Conservation (phyloP, 1,140 invertebrate genomes). For the Macrobrachium rosenbergii region DNA sequence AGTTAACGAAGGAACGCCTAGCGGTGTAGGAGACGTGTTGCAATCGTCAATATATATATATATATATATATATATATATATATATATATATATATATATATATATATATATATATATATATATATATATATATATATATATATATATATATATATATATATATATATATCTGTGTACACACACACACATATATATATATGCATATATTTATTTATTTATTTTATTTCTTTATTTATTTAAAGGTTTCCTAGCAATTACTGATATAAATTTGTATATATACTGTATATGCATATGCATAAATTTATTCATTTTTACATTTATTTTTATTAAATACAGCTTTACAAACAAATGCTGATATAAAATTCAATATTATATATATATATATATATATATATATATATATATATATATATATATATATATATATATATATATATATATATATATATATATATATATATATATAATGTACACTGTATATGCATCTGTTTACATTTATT, state of each 20-base stretch:
- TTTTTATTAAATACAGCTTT: not conserved
- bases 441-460: constrained; percentile 42
- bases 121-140: constrained; percentile 13
- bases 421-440: not conserved
- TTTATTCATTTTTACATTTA: no score
- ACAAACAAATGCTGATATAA: not conserved
- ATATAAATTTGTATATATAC: no score
- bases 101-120: not conserved
- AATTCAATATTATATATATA: not conserved
- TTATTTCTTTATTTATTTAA: no score
- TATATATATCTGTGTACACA: no score
- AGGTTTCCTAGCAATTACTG: no score
- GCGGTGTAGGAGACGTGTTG: no score
- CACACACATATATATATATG: no score
- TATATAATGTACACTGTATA: constrained; percentile 30
- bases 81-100: not conserved
- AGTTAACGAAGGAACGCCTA: no score
- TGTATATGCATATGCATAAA: constrained; percentile 6
- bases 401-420: constrained; percentile 13
- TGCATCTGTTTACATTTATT: constrained; percentile 29
- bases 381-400: not conserved
- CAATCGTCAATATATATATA: no score
- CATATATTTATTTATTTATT: no score
- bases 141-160: constrained; percentile 8
- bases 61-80: constrained; percentile 16